Evolutionary conservation across 2,113 vertebrate species (phyloP).

Genomic region (Nothobranchius furzeri): DNA sequence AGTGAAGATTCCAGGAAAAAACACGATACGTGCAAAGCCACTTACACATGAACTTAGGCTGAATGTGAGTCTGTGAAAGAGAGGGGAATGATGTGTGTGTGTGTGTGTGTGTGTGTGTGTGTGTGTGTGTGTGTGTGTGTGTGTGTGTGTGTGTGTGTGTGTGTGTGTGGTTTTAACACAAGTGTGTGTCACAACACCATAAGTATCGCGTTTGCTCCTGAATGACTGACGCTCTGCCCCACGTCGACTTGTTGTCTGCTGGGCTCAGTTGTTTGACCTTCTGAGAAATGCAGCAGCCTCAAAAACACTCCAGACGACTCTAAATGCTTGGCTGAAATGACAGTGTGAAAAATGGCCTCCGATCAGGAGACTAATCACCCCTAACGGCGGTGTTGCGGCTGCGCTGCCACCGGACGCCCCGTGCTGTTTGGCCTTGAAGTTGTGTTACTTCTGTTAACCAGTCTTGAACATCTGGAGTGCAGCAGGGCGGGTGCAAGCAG

Average conservation of each 20-base stretch:
- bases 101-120: neutral
- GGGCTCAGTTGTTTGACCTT: constrained; percentile 9
- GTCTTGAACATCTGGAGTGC: constrained; percentile 48
- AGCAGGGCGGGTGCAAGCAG: constrained; percentile 81
- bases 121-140: no score
- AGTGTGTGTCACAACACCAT: constrained; percentile 9
- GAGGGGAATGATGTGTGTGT: constrained; percentile 2
- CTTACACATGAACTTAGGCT: neutral
- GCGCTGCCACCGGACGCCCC: constrained; percentile 8
- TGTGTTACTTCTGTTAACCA: constrained; percentile 34
- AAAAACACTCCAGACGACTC: constrained; percentile 19
- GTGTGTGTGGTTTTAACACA: constrained; percentile 1
- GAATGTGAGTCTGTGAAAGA: neutral
- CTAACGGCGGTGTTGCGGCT: constrained; percentile 5
- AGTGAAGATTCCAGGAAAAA: no score
- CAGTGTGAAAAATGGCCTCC: constrained; percentile 27
- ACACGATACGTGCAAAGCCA: no score
- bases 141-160: neutral
- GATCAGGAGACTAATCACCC: constrained; percentile 14
- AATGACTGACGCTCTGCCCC: constrained; percentile 32
- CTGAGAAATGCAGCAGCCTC: constrained; percentile 16
- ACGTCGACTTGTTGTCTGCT: neutral
- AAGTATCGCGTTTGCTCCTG: constrained; percentile 15
- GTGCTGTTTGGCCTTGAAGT: constrained; percentile 18
- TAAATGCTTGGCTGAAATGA: constrained; percentile 21